Evolutionary conservation across 2,113 vertebrate species (phyloP).

Genomic region (Notechis scutatus): DNA sequence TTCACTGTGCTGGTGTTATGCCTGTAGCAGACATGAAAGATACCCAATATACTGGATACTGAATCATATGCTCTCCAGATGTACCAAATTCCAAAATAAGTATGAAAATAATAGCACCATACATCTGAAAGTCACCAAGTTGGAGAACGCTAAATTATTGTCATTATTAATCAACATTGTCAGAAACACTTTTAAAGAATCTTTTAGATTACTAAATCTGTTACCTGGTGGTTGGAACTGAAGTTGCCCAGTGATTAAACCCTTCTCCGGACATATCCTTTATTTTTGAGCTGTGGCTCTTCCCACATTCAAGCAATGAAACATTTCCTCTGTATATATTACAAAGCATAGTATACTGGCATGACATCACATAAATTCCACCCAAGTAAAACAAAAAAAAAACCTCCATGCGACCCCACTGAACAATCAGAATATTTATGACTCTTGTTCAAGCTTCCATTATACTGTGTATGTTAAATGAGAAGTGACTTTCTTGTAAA

Average conservation of each 20-base stretch:
- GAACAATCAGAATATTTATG: neutral
- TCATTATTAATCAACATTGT: neutral
- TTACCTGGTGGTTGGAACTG: neutral
- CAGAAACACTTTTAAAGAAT: neutral
- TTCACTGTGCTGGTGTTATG: neutral
- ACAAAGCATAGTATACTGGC: neutral
- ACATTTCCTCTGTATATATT: neutral
- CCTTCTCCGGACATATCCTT: neutral
- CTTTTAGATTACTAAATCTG: neutral
- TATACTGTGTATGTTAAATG: neutral
- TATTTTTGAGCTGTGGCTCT: neutral
- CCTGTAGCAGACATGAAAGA: neutral
- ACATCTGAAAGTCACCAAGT: neutral
- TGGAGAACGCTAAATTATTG: neutral
- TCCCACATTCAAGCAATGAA: neutral
- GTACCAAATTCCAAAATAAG: neutral
- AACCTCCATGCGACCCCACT: too few relatives aligned
- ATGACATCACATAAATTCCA: neutral
- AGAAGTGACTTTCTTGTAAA: neutral
- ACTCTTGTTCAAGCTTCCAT: neutral
- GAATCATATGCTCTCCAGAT: neutral
- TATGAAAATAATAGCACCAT: neutral
- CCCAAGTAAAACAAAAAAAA: neutral
- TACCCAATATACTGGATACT: neutral
- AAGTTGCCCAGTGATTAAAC: neutral